Base-by-base conservation (phyloP, 35 echinoderm and acorn worm species). In the Acanthaster planci region DNA sequence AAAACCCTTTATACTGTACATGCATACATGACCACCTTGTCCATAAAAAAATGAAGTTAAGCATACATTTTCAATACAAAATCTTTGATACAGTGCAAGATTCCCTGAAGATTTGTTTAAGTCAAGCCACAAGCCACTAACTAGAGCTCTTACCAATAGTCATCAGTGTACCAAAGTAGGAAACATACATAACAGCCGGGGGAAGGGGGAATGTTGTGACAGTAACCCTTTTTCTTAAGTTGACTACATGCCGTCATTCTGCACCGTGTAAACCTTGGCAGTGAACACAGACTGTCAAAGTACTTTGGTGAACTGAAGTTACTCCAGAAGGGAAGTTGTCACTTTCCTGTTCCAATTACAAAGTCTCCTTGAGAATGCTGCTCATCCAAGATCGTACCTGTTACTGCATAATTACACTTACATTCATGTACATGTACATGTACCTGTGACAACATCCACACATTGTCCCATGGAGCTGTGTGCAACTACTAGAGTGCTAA, bases 261-360 rank as follows among this genome's bases (percentile, higher is more conserved):
- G n/a, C n/a, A n/a, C n/a, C n/a, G n/a, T n/a, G n/a, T n/a, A n/a
- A n/a, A n/a, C n/a, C 18, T 72, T 10, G 10, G 23, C 64, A 72
- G 5, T 72, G 26, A 72, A 72, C 64, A 72, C 42, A 47, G 42
- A 35, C 34, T 26, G 64, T 36, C 7, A 72, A 23, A 26, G 5
- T 2, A 72, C 34, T 72, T 72, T 31, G n/a, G 64, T 15, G 64
- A 72, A 72, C 64, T 72, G 34, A 15, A 14, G 26, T 72, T 72
- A 31, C 34, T 31, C 21, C 34, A 10, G 14, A 26, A 72, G 34
- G 64, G 64, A 72, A 72, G 64, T 72, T 0, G 26, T 34, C 64
- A 72, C 64, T 72, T 72, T 72, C 64, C 64, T 72, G 64, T 30
- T 9, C 18, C 64, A 72, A 72, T 72, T 72, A 72, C 23, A 30